Evolutionary conservation across 2,888 invertebrate species (phyloP).

Genomic region (Chesias legatella): DNA sequence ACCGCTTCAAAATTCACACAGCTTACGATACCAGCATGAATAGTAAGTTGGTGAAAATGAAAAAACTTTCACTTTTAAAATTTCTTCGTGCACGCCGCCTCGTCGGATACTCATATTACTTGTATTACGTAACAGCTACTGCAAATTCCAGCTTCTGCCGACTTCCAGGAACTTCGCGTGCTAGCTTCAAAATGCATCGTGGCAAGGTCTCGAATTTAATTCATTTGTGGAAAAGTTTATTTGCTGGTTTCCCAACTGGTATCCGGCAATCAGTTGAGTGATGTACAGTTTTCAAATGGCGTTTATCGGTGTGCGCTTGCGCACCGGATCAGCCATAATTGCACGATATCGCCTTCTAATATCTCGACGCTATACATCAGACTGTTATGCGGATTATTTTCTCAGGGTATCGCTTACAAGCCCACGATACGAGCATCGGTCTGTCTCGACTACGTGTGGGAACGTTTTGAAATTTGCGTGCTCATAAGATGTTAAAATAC

Average conservation of each 20-base stretch:
- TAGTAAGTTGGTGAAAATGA: conserved; percentile 36
- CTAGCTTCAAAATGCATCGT: conserved; percentile 1
- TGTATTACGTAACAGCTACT: conserved; percentile 26
- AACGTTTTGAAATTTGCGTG: conserved; percentile 37
- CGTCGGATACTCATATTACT: conserved; percentile 26
- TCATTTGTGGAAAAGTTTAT: not conserved
- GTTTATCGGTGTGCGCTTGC: conserved; percentile 33
- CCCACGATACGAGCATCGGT: conserved; percentile 12
- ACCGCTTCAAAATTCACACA: conserved; percentile 23
- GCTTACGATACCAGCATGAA: conserved; percentile 24
- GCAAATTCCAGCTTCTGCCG: conserved; percentile 13
- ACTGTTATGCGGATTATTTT: conserved; percentile 39
- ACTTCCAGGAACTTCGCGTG: conserved; percentile 8
- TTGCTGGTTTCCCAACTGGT: not conserved
- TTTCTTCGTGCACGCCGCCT: conserved; percentile 28
- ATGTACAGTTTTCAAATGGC: conserved; percentile 33
- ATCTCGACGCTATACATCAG: conserved; percentile 42
- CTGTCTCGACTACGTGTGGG: conserved; percentile 28
- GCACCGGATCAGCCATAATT: conserved; percentile 45
- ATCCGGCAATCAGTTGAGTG: conserved; percentile 16
- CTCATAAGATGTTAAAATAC: conserved; percentile 26
- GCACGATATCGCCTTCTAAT: conserved; percentile 49
- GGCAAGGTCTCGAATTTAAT: not conserved
- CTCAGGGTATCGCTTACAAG: conserved; percentile 41
- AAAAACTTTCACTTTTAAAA: conserved; percentile 39